phyloP scores from a whole-genome alignment of 2,113 vertebrate species.

The Psammodynastes pulverulentus region DNA sequence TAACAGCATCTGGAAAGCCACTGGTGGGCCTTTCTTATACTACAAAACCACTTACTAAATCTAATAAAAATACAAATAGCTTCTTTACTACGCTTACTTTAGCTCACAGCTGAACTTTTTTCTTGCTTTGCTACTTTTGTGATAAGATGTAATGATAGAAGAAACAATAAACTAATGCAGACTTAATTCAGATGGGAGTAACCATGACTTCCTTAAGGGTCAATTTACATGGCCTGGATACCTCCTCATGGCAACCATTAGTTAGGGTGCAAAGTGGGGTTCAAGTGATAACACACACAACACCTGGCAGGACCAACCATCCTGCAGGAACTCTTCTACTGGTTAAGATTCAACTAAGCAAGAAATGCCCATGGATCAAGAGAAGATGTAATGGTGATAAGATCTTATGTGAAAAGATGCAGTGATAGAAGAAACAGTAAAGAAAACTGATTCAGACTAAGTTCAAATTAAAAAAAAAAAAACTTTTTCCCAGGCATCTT shows the following conservation, averaged over 20 bases:
- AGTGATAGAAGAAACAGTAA: neutral
- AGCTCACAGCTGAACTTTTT: neutral
- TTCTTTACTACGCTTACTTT: neutral
- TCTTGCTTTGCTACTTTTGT: neutral
- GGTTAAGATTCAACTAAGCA: neutral
- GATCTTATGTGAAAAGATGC: neutral
- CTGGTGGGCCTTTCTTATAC: neutral
- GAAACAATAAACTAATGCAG: neutral
- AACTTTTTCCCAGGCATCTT: neutral
- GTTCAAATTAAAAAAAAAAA: neutral
- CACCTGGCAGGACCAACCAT: neutral
- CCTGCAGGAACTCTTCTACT: neutral
- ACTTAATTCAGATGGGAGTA: neutral
- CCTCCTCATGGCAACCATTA: neutral
- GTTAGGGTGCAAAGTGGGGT: neutral
- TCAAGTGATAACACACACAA: no score
- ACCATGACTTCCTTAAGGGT: neutral
- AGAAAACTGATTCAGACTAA: neutral
- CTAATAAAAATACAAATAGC: neutral
- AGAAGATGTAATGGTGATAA: neutral
- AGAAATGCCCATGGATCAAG: neutral
- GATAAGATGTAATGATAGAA: neutral
- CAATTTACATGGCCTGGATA: neutral
- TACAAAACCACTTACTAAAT: neutral
- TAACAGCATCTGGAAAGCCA: neutral